These are phyloP conservation scores for Glyphotaelius pellucidus DNA, from an alignment of 2,888 invertebrate genomes.

Conservation along the genomic window DNA sequence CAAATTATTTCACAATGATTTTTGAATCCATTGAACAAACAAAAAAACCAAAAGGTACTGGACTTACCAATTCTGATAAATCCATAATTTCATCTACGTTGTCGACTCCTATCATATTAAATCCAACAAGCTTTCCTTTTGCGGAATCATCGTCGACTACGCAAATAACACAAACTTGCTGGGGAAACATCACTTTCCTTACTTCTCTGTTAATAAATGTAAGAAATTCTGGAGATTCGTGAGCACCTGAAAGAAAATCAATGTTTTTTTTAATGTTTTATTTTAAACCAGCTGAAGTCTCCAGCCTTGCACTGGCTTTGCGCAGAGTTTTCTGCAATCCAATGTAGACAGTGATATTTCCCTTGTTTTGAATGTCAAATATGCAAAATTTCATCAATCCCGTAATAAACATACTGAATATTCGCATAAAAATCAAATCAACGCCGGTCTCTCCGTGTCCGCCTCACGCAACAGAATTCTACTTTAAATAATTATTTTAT, in stretches of 20 bases:
- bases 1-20: neutral
- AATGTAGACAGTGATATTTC: no score
- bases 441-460: no score
- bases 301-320: no score
- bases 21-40: neutral
- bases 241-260: conserved; percentile 46
- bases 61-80: conserved; percentile 53
- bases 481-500: no score
- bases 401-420: no score
- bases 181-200: conserved; percentile 47
- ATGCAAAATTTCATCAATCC: no score
- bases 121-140: conserved; percentile 56
- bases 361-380: no score
- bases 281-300: neutral
- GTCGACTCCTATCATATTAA: conserved; percentile 56
- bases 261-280: neutral
- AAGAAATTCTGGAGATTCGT: conserved; percentile 48
- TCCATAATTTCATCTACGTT: conserved; percentile 37
- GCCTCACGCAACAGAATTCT: no score
- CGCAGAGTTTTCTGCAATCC: no score
- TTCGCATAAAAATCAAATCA: no score
- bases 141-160: conserved; percentile 47
- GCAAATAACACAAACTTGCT: conserved; percentile 54
- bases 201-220: conserved; percentile 27
- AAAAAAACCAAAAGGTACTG: neutral